These are phyloP conservation scores for Aleiodes alternator DNA, from an alignment of 2,888 invertebrate species.

Conservation along the genomic window DNA sequence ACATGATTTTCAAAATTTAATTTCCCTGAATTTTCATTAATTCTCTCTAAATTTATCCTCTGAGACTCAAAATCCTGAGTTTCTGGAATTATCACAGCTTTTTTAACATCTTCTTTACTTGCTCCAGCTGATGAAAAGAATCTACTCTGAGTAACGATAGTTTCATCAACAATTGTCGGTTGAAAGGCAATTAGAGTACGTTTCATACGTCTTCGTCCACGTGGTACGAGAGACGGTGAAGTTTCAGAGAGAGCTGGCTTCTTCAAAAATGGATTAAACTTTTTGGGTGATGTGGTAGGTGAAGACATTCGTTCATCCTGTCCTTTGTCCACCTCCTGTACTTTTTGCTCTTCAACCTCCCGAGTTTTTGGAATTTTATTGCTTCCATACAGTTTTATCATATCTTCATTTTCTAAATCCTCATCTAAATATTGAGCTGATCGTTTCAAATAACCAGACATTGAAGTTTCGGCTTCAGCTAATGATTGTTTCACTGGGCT, in stretches of 20 bases:
- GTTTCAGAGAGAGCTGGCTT: conserved; percentile 49
- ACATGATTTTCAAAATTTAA: conserved; percentile 52
- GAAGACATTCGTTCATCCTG: conserved; percentile 34
- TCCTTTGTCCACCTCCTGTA: conserved; percentile 21
- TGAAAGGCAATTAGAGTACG: conserved; percentile 59
- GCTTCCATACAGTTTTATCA: conserved; percentile 49
- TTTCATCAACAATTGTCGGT: conserved; percentile 67
- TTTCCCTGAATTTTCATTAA: conserved; percentile 43
- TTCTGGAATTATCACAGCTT: conserved; percentile 16
- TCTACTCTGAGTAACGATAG: conserved; percentile 63
- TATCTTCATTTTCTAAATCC: conserved; percentile 51
- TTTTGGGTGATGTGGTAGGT: conserved; percentile 52
- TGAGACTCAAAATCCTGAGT: conserved; percentile 4
- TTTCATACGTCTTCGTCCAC: conserved; percentile 60
- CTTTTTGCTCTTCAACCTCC: conserved; percentile 26
- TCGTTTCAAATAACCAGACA: conserved; percentile 35
- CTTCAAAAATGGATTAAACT: conserved; percentile 65
- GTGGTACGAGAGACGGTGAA: conserved; percentile 67
- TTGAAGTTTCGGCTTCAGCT: conserved; percentile 41
- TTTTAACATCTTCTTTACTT: background rate
- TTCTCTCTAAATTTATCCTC: conserved; percentile 23
- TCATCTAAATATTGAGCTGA: conserved; percentile 48
- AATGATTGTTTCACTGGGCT: conserved; percentile 56
- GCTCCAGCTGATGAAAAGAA: conserved; percentile 61
- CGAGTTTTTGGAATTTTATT: conserved; percentile 50